phyloP scores from a whole-genome alignment of 2,113 vertebrate species.

The Crotophaga sulcirostris region DNA sequence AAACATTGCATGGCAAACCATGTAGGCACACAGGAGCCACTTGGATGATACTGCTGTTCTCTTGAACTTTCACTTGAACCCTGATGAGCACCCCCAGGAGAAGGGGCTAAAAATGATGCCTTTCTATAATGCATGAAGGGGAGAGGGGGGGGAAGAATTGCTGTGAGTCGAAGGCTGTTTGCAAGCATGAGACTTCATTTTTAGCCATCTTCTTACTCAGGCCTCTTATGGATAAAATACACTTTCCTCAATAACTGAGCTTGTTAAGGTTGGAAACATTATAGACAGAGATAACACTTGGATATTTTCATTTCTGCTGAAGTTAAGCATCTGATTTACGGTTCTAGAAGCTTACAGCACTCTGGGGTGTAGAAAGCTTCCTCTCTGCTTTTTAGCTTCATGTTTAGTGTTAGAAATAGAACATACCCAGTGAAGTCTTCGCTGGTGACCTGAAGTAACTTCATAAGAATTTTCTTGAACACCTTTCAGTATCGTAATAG shows the following conservation, averaged over 20 bases:
- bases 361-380: neutral
- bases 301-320: neutral
- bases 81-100: too few relatives aligned
- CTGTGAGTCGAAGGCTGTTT: neutral
- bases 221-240: neutral
- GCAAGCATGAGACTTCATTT: neutral
- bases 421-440: neutral
- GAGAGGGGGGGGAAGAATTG: neutral
- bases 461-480: neutral
- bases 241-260: neutral
- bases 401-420: neutral
- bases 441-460: neutral
- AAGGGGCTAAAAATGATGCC: neutral
- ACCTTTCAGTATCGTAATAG: neutral
- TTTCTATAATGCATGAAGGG: neutral
- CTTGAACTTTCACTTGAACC: too few relatives aligned
- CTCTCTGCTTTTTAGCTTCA: neutral
- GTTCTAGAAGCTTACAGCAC: neutral
- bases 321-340: neutral
- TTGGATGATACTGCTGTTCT: neutral
- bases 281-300: neutral
- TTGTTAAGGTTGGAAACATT: neutral
- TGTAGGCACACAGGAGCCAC: neutral
- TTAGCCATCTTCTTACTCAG: neutral
- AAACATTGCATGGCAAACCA: neutral